Base-by-base conservation (phyloP, 2,888 invertebrate genomes). In the Nephrotoma appendiculata region DNA sequence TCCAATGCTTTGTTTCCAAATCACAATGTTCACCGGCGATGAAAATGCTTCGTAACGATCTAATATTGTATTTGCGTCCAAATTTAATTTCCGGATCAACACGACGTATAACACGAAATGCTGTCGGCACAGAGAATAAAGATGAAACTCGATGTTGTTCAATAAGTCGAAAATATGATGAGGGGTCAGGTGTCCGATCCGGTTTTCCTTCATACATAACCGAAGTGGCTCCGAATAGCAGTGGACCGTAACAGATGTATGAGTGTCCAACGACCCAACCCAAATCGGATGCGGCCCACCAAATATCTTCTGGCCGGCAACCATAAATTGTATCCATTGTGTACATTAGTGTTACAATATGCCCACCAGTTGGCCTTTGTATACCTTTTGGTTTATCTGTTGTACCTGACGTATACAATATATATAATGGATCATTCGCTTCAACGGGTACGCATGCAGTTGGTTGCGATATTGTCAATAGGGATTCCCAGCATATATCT, bases 211-310 rank as follows among this genome's bases (percentile, higher is more conserved):
- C 96, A 89, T 96, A 97, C 92, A 97, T 94, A 31, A 97, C 93
- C 86, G 95, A 95, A 0, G 98, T 98, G 83, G 90, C 91, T 0
- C 98, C 96, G 88, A 95, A 94, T 0, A 97, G 92, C 5, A 98
- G 92, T 0, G 98, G 98, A 0, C 96, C 98, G 89, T 98, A 98
- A 91, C 97, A 97, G 89, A 98, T 98, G 91, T 98, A 98, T 0
- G 98, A 98, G 90, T 98, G 98, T 0, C 98, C 98, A 0, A 98
- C 98, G 0, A 98, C 98, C 97, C 97, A 97, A 11, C 97, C 97
- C 86, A 91, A 90, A 87, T 91, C 91, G 0, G 91, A 91, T 5
- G 98, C 98, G 0, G 97, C 97, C 12, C 96, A 95, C 97, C 98
- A 98, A 95, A 98, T 98, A 31, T 98, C 97, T 19, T 98, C 97